These are phyloP conservation scores for Ageneiosus marmoratus DNA, from an alignment of 2,113 vertebrate species.

Conservation along the genomic window DNA sequence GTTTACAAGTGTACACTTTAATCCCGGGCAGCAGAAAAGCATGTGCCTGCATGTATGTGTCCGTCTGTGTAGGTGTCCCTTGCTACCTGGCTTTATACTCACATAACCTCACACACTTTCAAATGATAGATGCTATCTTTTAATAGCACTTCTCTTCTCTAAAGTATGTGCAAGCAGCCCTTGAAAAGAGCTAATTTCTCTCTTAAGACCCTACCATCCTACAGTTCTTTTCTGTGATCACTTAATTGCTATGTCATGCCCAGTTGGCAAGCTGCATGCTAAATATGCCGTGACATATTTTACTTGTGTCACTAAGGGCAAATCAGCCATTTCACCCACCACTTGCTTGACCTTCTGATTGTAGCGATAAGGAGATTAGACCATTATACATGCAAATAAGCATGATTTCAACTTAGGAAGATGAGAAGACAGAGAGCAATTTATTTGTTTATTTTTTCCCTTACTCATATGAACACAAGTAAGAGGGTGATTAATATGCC, in stretches of 20 bases:
- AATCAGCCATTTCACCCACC: slow-evolving; percentile 26
- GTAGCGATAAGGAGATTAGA: slow-evolving; percentile 41
- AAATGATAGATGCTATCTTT: slow-evolving; percentile 40
- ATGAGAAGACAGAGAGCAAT: slow-evolving; percentile 24
- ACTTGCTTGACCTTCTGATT: slow-evolving; percentile 43
- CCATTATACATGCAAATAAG: slow-evolving; percentile 47
- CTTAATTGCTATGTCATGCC: slow-evolving; percentile 39
- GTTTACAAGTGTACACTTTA: slow-evolving; percentile 20
- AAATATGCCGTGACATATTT: slow-evolving; percentile 27
- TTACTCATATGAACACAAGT: slow-evolving; percentile 24
- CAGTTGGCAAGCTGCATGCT: slow-evolving; percentile 34
- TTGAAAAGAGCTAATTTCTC: slow-evolving; percentile 40
- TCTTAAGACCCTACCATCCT: slow-evolving; percentile 16
- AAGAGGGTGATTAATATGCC: slow-evolving; percentile 31
- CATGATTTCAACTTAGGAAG: slow-evolving; percentile 32
- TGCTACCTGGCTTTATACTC: slow-evolving; percentile 18
- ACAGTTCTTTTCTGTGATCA: slow-evolving; percentile 20
- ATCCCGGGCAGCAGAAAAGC: slow-evolving; percentile 23
- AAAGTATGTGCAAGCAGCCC: slow-evolving; percentile 37
- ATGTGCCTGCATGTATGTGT: not conserved
- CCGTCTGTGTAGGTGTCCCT: slow-evolving; percentile 5
- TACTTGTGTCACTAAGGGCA: slow-evolving; percentile 30
- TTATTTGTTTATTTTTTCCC: slow-evolving; percentile 8
- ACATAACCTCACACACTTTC: slow-evolving; percentile 18
- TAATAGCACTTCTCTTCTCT: slow-evolving; percentile 30